A percentile compares a stretch with the other conserved stretches of the same genome.
phyloP scores from a whole-genome alignment of 1,140 invertebrate species.

The Holotrichia oblita region DNA sequence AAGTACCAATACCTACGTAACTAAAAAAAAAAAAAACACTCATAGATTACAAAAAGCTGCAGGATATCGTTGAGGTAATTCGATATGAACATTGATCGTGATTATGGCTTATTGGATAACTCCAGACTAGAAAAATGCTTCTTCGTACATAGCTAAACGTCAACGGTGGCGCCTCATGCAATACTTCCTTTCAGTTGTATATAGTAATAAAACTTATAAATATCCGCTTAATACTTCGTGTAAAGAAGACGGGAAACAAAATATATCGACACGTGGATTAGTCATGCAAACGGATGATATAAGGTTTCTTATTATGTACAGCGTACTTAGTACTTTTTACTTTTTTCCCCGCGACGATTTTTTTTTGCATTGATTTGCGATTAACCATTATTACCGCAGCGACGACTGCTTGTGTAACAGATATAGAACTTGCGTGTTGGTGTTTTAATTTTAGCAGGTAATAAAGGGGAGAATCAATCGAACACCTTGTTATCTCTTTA shows the following conservation, averaged over 20 bases:
- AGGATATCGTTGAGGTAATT: neutral
- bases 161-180: slow-evolving; percentile 5
- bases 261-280: slow-evolving; percentile 6
- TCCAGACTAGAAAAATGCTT: neutral
- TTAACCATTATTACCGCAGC: neutral
- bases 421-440: neutral
- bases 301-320: slow-evolving; percentile 3
- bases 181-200: no score
- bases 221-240: neutral
- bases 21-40: no score
- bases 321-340: neutral
- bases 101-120: neutral
- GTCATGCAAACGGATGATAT: neutral
- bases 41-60: neutral
- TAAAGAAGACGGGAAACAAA: neutral
- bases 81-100: neutral
- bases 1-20: no score
- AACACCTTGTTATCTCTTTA: no score
- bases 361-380: neutral
- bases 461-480: no score
- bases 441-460: no score
- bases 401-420: neutral
- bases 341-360: slow-evolving; percentile 3
- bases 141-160: neutral
- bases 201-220: slow-evolving; percentile 9